Base-by-base conservation (phyloP, 23 tunicate genomes). In the Phallusia fumigata region DNA sequence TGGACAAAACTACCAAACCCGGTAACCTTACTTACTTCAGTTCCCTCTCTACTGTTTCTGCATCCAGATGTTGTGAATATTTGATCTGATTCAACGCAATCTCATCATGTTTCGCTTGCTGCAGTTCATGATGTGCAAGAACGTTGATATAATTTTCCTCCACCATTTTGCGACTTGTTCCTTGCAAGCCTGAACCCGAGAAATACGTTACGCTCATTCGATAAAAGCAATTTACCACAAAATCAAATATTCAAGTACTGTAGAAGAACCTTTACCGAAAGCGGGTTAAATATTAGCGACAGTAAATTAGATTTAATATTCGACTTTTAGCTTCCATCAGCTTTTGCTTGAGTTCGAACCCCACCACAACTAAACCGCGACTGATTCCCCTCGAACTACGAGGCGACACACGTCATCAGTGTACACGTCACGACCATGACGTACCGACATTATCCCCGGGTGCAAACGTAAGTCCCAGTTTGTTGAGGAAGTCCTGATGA, bases 371-470 rank as follows among this genome's bases (percentile, higher is more conserved):
- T 40, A 40, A 40, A 40, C 10, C 47, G 5, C 10, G 47, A 3
- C n/a, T n/a, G n/a, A n/a, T n/a, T n/a, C n/a, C n/a, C n/a, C n/a
- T n/a, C n/a, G n/a, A n/a, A n/a, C n/a, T n/a, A n/a, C n/a, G n/a
- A n/a, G n/a, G n/a, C n/a, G n/a, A n/a, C n/a, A n/a, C n/a, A n/a
- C n/a, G n/a, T n/a, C n/a, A 40, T 40, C 47, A 40, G 47, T 10
- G 47, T 10, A 40, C 47, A 40, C 47, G 47, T 40, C 47, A 40
- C 47, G 10, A 64, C 26, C n/a, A n/a, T 30, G 31, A 64, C 26
- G n/a, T 33, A 94, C 98, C 98, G 74, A 65, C 10, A 72, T 89
- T 83, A 74, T 94, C 98, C 53, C 98, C 98, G 16, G 90, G 90
- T 32, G 86, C 85, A 30, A 94, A 78, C 19, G 34, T 47, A 12